A percentile compares a stretch with the other conserved stretches of the same genome.
phyloP scores from a whole-genome alignment of 2,113 vertebrate species.

The Ptyas mucosa region DNA sequence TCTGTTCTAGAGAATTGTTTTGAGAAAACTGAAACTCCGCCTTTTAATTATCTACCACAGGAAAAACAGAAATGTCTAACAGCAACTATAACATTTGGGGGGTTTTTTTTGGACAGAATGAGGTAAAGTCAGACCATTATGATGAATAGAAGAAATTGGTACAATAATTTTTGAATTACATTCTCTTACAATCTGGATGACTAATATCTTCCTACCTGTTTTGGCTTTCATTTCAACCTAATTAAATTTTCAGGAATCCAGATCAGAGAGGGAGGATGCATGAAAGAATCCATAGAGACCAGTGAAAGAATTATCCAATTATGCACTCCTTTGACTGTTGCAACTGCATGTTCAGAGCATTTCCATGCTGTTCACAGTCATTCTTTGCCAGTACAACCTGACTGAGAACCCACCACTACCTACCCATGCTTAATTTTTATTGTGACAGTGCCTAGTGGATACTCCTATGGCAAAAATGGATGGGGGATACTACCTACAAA shows the following conservation, averaged over 20 bases:
- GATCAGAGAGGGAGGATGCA: background rate
- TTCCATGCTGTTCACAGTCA: background rate
- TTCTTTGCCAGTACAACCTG: background rate
- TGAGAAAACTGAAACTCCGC: background rate
- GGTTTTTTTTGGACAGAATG: background rate
- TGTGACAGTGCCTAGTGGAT: background rate
- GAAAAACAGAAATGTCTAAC: background rate
- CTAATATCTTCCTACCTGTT: background rate
- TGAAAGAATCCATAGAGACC: background rate
- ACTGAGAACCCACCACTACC: background rate
- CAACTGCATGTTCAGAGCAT: background rate
- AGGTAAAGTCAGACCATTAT: background rate
- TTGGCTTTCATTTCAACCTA: background rate
- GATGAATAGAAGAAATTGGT: background rate
- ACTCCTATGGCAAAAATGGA: background rate
- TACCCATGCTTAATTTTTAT: background rate
- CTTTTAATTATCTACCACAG: background rate
- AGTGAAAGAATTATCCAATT: background rate
- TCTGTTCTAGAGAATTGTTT: background rate
- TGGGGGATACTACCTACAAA: background rate
- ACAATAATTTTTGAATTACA: background rate
- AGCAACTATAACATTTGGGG: background rate
- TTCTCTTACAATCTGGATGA: background rate
- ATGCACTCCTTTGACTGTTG: background rate
- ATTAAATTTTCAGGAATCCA: background rate